phyloP scores from a whole-genome alignment of 2,113 vertebrate species.

The Felis catus region F.catus_Fca126_mat1.0 CM031419.1:27886001-27886500 shows the following conservation, averaged over 20 bases:
- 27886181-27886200: conserved; percentile 13
- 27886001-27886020: not conserved
- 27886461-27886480: not conserved
- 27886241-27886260: conserved; percentile 16
- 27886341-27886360: not conserved
- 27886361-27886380: not conserved
- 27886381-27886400: not conserved
- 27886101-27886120: not conserved
- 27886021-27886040: not conserved
- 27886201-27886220: not conserved
- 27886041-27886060: not conserved
- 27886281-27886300: conserved; percentile 17
- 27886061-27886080: not conserved
- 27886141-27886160: conserved; percentile 38
- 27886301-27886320: not conserved
- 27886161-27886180: conserved; percentile 65
- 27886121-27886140: conserved; percentile 27
- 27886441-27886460: not conserved
- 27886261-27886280: not conserved
- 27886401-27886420: not conserved
- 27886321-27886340: not conserved
- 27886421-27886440: not conserved
- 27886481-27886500: not conserved
- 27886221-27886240: not conserved
- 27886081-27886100: not conserved